Base-by-base conservation (phyloP, 2,888 invertebrate genomes). In the Seira musarum region DNA sequence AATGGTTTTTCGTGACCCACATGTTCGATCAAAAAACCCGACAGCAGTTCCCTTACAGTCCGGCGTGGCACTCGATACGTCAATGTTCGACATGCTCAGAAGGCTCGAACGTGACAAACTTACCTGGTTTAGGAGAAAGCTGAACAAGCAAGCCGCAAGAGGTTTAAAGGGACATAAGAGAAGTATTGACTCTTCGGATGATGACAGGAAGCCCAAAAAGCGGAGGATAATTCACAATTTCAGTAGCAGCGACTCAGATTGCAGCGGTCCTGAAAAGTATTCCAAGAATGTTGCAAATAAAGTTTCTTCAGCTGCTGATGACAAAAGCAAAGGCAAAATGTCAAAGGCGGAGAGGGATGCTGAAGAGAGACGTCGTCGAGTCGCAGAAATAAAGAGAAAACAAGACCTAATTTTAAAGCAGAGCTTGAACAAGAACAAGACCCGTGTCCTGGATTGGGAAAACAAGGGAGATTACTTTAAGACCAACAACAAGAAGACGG, bases 381-480 rank as follows among this genome's bases (percentile, higher is more conserved):
- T 82, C 1, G 74, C 78, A 57, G 72, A 73, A 78, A 53, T 80
- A 1, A 82, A 66, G 49, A 70, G 22, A 53, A 81, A 78, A 21
- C 68, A 21, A 0, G 77, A 74, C 2, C 71, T 72, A 22, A 30
- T 30, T 30, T 30, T 30, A 8, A 30, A 30, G 8, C 30, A 30
- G 30, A 30, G 49, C 22, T 30, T 30, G 30, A 30, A 30, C 2
- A 2, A 30, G 30, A 30, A 49, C 22, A 73, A 69, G 17, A 70
- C 82, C 1, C 65, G 79, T 8, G 40, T 67, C 15, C 70, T 79
- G 1, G 21, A 66, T 0, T 79, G 71, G 79, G 79, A 79, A 60
- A 74, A 75, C 19, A 79, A 79, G 24, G 65, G 70, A 8, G 25
- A 68, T 17, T 78, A 81, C 19, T 81, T 81, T n/a, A 73, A 73